Percentiles rank a stretch among this genome's conserved stretches.
phyloP scores from a whole-genome alignment of 2,888 invertebrate species.

The Hemithea aestivaria region DNA sequence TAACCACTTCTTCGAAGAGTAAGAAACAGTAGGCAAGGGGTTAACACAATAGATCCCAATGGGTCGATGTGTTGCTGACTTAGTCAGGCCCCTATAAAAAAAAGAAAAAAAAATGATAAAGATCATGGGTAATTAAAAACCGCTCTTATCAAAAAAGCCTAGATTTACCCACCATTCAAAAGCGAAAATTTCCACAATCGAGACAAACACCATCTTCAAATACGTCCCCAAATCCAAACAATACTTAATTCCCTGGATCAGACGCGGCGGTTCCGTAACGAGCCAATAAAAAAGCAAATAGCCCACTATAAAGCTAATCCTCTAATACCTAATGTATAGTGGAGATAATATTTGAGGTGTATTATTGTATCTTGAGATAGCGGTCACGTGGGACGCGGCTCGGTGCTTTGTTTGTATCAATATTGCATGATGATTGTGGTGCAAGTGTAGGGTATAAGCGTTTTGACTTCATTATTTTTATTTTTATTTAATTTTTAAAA shows the following conservation, averaged over 20 bases:
- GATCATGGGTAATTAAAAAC: too few species aligned
- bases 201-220: constrained; percentile 1
- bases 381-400: constrained; percentile 45
- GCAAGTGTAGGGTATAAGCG: constrained; percentile 25
- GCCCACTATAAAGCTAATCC: constrained; percentile 38
- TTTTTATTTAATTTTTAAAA: too few species aligned
- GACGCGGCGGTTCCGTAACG: constrained; percentile 32
- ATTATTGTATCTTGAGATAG: constrained; percentile 33
- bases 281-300: constrained; percentile 61
- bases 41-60: too few species aligned
- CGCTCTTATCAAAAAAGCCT: too few species aligned
- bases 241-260: constrained; percentile 8
- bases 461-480: not conserved
- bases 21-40: too few species aligned
- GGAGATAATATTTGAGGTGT: constrained; percentile 32
- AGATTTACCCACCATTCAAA: too few species aligned
- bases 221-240: constrained; percentile 1
- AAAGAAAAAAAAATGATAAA: too few species aligned
- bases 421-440: constrained; percentile 47
- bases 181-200: too few species aligned
- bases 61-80: too few species aligned
- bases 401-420: constrained; percentile 48
- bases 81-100: too few species aligned
- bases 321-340: constrained; percentile 44
- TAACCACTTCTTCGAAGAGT: too few species aligned